phyloP scores from a whole-genome alignment of 2,113 vertebrate genomes.

The Ammodytes dubius region DNA sequence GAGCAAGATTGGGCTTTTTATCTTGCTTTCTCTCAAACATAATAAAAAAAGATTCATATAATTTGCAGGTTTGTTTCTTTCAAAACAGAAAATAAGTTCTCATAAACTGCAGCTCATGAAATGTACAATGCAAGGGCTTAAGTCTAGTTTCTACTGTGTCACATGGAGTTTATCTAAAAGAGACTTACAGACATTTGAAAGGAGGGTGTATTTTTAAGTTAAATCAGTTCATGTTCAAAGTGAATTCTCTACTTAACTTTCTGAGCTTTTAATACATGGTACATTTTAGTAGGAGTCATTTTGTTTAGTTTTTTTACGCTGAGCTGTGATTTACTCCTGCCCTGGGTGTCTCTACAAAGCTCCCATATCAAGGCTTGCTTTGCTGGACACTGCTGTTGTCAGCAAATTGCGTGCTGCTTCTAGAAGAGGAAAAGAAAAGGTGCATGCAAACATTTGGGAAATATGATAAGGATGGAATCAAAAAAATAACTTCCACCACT shows the following conservation, averaged over 20 bases:
- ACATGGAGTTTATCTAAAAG: too few species aligned
- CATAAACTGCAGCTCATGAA: constrained; percentile 4
- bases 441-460: not conserved
- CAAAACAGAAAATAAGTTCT: not conserved
- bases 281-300: too few species aligned
- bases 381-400: constrained; percentile 1
- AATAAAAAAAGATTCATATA: not conserved
- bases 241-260: not conserved
- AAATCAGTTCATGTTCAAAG: not conserved
- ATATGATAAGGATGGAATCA: constrained; percentile 7
- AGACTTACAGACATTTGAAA: too few species aligned
- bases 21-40: not conserved
- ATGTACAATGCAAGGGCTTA: constrained; percentile 8
- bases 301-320: not conserved
- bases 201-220: not conserved
- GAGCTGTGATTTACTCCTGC: not conserved
- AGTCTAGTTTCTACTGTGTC: not conserved
- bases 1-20: not conserved
- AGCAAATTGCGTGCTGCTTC: constrained; percentile 10
- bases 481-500: constrained; percentile 15
- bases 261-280: not conserved
- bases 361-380: constrained; percentile 3
- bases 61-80: not conserved
- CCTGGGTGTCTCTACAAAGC: not conserved
- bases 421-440: constrained; percentile 1